Base-by-base conservation (phyloP, 2,113 vertebrate genomes). In the Rhodinocichla rosea region DNA sequence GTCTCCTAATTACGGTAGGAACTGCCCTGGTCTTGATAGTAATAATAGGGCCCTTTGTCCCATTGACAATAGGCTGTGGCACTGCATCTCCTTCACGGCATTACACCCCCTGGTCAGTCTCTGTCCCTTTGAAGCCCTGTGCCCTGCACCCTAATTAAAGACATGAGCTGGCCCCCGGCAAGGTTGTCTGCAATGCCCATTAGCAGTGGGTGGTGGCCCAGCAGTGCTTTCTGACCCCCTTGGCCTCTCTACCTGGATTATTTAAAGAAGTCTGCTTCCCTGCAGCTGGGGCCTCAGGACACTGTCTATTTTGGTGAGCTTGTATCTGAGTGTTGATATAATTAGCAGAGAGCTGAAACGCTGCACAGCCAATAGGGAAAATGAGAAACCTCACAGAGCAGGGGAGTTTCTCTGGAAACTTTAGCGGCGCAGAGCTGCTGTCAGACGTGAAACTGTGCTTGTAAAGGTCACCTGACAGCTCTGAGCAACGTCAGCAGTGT, bases 1-100 rank as follows among this genome's bases (percentile, higher is more conserved):
- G 84, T 92, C 89, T 82, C 39, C 91, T 89, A 94, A 97, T 97
- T 97, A 93, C 6, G 37, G 67, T 69, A 94, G 96, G 93, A 70
- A 50, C 79, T 92, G 85, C 70, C 81, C 65, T 68, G 32, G 52
- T 89, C 85, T 50, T 7, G 33, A 78, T 10, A 87, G 90, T 49
- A 52, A 76, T 77, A 91, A 90, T 83, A 67, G 71, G 40, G 32
- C 62, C 52, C 33, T 97, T 94, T 97, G 95, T 97, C 55, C 56
- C 9, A 3, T 26, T 74, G 80, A 90, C 86, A 91, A 42, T 81
- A 44, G 24, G n/a, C 83, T 79, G n/a, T 67, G 92, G 56, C 69
- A 20, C 19, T 77, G 50, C 78, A 71, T 78, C 56, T 73, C 91
- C 95, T 74, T 67, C 49, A 4, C 63, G 78, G 59, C 70, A 74